phyloP scores from a whole-genome alignment of 1,140 invertebrate genomes.

The Carposina sasakii region DNA sequence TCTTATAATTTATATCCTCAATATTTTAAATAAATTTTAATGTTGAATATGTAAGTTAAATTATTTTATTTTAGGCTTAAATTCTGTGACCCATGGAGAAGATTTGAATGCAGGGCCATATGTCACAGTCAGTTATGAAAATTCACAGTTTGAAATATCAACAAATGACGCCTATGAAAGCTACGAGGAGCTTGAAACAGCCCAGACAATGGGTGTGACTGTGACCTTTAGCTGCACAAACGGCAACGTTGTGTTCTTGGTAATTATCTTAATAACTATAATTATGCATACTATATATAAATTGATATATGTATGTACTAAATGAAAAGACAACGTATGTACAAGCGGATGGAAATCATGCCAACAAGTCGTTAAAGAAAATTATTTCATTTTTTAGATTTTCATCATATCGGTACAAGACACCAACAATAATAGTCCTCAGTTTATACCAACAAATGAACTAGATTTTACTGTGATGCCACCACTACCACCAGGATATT shows the following conservation, averaged over 20 bases:
- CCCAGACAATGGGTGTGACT: constrained; percentile 24
- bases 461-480: constrained; percentile 40
- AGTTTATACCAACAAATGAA: constrained; percentile 29
- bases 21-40: no score
- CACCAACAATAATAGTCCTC: constrained; percentile 54
- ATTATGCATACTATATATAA: no score
- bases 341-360: no score
- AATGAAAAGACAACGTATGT: no score
- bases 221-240: constrained; percentile 36
- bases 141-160: constrained; percentile 30
- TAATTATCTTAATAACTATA: no score
- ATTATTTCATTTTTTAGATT: constrained; percentile 32
- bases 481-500: constrained; percentile 46
- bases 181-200: constrained; percentile 51
- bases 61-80: constrained; percentile 29
- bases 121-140: constrained; percentile 18
- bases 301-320: no score
- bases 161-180: constrained; percentile 33
- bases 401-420: constrained; percentile 39
- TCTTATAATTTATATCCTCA: no score
- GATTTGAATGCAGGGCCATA: constrained; percentile 38
- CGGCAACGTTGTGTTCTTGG: constrained; percentile 23
- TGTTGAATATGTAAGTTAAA: no score
- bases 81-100: constrained; percentile 20
- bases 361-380: no score